Evolutionary conservation across 1,140 invertebrate species (phyloP), one percentile per base, ranked within the genome.

Genomic region (Mylabris phalerata): DNA sequence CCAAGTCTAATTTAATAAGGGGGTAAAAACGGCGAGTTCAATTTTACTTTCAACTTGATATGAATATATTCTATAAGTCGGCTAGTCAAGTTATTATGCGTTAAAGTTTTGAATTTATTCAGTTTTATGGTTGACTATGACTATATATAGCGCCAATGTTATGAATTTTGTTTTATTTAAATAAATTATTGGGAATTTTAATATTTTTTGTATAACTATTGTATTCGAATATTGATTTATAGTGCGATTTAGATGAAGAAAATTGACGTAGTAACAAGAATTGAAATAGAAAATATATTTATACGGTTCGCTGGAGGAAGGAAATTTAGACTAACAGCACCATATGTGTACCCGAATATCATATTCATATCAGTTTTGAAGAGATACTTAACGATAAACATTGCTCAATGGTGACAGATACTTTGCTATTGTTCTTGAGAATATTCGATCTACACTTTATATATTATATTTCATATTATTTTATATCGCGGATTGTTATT

Each of bases 1-100:
- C 55, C 63, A 67, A 67, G 57, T 60, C 60, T 67, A 67, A 67
- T 67, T 67, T 67, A 67, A 67, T 67, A 65, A 65, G 55, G 54
- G 48, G 59, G 55, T 56, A 62, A 65, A 62, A 56, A 46, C 50
- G 47, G 56, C 57, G 54, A 57, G 59, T 62, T 62, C 61, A 62
- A 51, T 58, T 59, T 58, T 54, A 46, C 44, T 52, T 57, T 55
- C 48, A 44, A 49, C 54, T 59, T 61, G 39, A 49, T 59, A 59
- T 61, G 61, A 64, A 64, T 64, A 61, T 64, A 64, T 64, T 60
- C 58, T 51, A 55, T 46, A 54, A 54, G 51, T 54, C 51, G 44
- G 51, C 38, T 54, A 54, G 51, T 54, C 42, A 11, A 45, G 51
- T 42, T 54, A 45, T 45, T 54, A 54, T 45, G 46, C 39, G 51